Evolutionary conservation across 2,113 vertebrate species (phyloP), one percentile per base, ranked within the genome.

Genomic region (Urocynchramus pylzowi): DNA sequence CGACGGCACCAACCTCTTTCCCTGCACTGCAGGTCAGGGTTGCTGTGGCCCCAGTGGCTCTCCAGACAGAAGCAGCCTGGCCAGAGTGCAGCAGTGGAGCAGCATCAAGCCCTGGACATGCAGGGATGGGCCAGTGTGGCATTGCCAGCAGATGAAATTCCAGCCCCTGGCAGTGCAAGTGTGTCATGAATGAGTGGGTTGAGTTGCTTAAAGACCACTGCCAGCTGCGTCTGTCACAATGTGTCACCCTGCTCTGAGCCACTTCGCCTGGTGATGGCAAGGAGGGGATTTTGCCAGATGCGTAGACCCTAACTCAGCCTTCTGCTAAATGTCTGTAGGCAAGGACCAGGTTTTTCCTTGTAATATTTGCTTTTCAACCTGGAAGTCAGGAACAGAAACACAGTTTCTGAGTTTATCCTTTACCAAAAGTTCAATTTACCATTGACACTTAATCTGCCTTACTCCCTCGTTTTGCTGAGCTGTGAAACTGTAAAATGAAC

Each of bases 401-500:
- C 5, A 21, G 3, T 31, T 83, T 63, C 88, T 63, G 35, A 69
- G 6, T 74, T 88, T 65, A 59, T 74, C 10, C 24, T 69, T 61
- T 56, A 28, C 28, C 65, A 67, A 53, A 89, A 67, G 23, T 52
- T 64, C 17, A 41, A 5, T 39, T 39, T 39, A 53, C 11, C 33
- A 33, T 24, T 68, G 33, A 49, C 20, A 11, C 30, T 63, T 78
- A 80, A 63, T 81, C 52, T 0, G 0, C 28, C 20, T 70, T 67
- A 77, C 30, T 74, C 30, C 17, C 27, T 67, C 6, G 0, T 74
- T 96, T 90, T 78, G 30, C 91, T 83, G 85, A 67, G 54, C 52
- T 78, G 45, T 61, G 75, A 90, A 89, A 88, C 39, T 37, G 57
- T 23, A 77, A 67, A 95, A 85, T 37, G 45, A 77, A 45, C 20